Evolutionary conservation across 1,140 invertebrate species (phyloP), one percentile per base, ranked within the genome.

Genomic region (Heliothis virescens): DNA sequence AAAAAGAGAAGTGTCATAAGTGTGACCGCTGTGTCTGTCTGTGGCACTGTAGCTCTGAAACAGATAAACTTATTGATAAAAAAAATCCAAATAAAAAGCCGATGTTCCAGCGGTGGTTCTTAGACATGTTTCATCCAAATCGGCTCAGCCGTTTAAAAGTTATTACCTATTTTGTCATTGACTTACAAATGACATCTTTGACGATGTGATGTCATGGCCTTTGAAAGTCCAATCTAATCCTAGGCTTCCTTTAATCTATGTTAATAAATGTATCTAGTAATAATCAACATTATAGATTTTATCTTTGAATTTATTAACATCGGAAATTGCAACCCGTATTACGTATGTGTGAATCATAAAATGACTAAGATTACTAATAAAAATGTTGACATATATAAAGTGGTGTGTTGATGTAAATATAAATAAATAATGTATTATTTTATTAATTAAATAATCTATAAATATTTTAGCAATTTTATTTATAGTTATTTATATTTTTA

Each of bases 291-390:
- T 2, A 57, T 18, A 65, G 62, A 65, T 65, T 11, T 18, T 48
- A 48, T 65, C 62, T 47, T 11, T 47, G 41, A 65, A 65, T 65
- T 48, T 48, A 65, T 65, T 65, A 65, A 47, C 9, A 65, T 65
- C 62, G 62, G 62, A 65, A 65, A 65, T 65, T 65, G 26, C 11
- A 47, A 18, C 34, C 62, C 47, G 29, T 18, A 48, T 48, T 65
- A 65, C 34, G 34, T 16, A 63, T 63, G 34, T 65, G 41, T 65
- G 62, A 65, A 12, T 65, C 41, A 65, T 65, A 18, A 34, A 48
- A 16, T 65, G 1, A 48, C 57, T 59, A 59, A 26, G 57, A 59
- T 59, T 26, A 11, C 18, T 13, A 26, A 26, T 57, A 59, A 59
- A 59, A 59, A 13, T 12, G 1, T 59, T 26, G 57, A 29, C 57